Evolutionary conservation across 2,113 vertebrate species (phyloP), one percentile per base, ranked within the genome.

Genomic region (Macaca nemestrina): DNA sequence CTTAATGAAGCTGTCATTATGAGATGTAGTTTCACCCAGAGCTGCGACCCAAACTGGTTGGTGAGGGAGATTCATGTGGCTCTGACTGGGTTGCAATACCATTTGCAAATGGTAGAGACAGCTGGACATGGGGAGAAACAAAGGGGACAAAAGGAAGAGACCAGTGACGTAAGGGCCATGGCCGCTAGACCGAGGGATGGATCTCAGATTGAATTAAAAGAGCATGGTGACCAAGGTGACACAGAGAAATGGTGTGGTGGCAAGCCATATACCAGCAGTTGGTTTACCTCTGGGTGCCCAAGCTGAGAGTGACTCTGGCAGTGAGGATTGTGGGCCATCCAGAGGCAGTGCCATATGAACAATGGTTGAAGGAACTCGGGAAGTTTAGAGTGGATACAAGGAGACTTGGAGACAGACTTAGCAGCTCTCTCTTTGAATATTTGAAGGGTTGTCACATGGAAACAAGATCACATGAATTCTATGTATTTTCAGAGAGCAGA

Each of bases 1-100:
- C 50, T 68, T 79, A 90, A 94, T n/a, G 52, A 92, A 61, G 83
- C 12, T 78, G 67, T 93, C 30, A 6, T 85, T 50, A 50, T 5
- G 35, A 88, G 25, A n/a, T 18, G 35, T 3, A 5, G 16, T 45
- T 82, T 86, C 61, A n/a, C 32, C 48, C 43, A 6, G 48, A 84
- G 76, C 48, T 68, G 27, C 4, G 2, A 18, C 18, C 45, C 38
- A 50, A 55, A 7, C 76, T 32, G 50, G 43, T 11, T 50, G 45
- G 22, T 16, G 48, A 67, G 67, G 64, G 43, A 88, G 11, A 43
- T n/a, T 43, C 40, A 0, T 18, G 55, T 17, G 80, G 23, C 70
- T 55, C 12, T 0, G 40, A 35, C 32, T 57, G 81, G 59, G 17
- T 25, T 75, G 38, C 35, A 16, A 35, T 8, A 27, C 27, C 1